phyloP scores from a whole-genome alignment of 1,140 invertebrate species.

The Brachionus rubens region DNA sequence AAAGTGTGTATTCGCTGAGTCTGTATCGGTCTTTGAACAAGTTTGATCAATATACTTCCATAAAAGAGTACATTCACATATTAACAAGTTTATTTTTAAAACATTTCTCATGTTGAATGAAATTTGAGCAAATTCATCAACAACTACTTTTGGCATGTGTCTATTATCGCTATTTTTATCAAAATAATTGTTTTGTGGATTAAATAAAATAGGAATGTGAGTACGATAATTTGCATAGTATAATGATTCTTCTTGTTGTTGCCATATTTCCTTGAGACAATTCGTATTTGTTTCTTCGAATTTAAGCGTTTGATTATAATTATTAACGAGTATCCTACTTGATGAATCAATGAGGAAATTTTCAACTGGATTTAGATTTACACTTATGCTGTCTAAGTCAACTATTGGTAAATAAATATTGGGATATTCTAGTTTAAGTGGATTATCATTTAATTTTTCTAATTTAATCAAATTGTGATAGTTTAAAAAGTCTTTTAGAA shows the following conservation, averaged over 20 bases:
- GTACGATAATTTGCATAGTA: background rate
- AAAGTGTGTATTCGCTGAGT: background rate
- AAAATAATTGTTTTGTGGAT: background rate
- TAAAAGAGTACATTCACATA: background rate
- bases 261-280: background rate
- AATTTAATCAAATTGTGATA: too few relatives aligned
- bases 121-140: slow-evolving; percentile 2
- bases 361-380: background rate
- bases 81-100: slow-evolving; percentile 2
- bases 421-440: too few relatives aligned
- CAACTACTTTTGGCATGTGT: background rate
- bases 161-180: background rate
- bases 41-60: slow-evolving; percentile 2
- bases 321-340: background rate
- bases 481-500: too few relatives aligned
- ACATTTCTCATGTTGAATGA: background rate
- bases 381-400: background rate
- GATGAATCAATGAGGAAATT: background rate
- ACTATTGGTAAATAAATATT: background rate
- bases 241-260: slow-evolving; percentile 1
- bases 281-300: too few relatives aligned
- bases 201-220: slow-evolving; percentile 2
- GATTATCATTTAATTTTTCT: too few relatives aligned
- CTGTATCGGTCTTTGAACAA: too few relatives aligned
- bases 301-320: too few relatives aligned